These are phyloP conservation scores for Festucalex cinctus DNA, from an alignment of 2,113 vertebrate species.

Conservation along the genomic window DNA sequence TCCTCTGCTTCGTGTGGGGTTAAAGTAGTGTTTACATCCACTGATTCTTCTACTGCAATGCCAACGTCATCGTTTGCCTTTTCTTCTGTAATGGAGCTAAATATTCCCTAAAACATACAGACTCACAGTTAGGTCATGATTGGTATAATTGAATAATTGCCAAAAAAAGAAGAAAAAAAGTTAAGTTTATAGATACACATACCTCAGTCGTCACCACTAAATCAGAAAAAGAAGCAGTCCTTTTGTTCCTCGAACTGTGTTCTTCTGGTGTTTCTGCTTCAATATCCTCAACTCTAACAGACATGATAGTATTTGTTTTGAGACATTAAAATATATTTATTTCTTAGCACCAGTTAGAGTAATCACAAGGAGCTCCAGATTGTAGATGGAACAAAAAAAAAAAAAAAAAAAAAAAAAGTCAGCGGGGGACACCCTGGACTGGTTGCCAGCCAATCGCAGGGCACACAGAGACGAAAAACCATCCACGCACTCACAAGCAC, in stretches of 20 bases:
- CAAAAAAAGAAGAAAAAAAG: too few relatives aligned
- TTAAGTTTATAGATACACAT: neutral
- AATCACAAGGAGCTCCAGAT: neutral
- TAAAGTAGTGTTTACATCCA: neutral
- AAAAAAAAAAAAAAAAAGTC: too few relatives aligned
- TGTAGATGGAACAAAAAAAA: too few relatives aligned
- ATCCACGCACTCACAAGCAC: too few relatives aligned
- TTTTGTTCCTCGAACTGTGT: neutral
- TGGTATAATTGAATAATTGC: neutral
- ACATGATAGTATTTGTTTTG: neutral
- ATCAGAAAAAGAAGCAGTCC: neutral
- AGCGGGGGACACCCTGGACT: too few relatives aligned
- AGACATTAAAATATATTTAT: neutral
- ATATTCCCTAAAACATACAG: constrained; percentile 20
- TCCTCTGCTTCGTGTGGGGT: constrained; percentile 6
- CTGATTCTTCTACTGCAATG: neutral
- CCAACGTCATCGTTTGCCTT: neutral
- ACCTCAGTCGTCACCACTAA: constrained; percentile 28
- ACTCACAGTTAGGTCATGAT: neutral
- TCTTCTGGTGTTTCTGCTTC: constrained; percentile 40
- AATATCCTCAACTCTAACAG: constrained; percentile 54
- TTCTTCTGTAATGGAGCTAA: constrained; percentile 10
- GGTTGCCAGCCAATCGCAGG: too few relatives aligned
- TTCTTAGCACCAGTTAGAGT: neutral
- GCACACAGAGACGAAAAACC: too few relatives aligned